These are phyloP conservation scores for Trichonephila inaurata DNA, from an alignment of 1,140 invertebrate genomes.

Conservation along the genomic window DNA sequence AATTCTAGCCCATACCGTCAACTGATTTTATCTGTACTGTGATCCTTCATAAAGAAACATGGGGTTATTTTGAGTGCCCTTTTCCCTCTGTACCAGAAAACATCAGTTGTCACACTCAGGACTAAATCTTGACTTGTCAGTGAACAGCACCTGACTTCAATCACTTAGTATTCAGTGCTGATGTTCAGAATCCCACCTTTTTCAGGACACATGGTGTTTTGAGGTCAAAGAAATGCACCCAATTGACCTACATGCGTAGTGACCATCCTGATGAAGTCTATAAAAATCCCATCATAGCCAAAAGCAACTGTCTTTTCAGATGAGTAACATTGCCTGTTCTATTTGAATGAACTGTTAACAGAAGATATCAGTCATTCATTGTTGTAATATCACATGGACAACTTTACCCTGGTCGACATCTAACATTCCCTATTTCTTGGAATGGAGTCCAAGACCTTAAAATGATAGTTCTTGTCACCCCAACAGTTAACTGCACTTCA, in stretches of 20 bases:
- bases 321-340: background rate
- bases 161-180: background rate
- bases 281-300: background rate
- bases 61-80: background rate
- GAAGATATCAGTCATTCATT: background rate
- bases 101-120: background rate
- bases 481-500: background rate
- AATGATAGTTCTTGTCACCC: background rate
- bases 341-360: background rate
- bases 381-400: background rate
- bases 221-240: no score
- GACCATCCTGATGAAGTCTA: no score
- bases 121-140: background rate
- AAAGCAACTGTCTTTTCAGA: background rate
- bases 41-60: background rate
- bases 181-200: no score
- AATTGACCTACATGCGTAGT: no score
- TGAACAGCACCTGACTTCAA: background rate
- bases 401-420: background rate
- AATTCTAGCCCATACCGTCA: no score
- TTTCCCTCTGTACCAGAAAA: background rate
- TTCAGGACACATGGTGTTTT: no score
- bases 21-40: background rate
- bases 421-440: background rate
- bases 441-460: background rate